phyloP scores from a whole-genome alignment of 2,888 invertebrate genomes.

The Dyspetes luteomarginatus region DNA sequence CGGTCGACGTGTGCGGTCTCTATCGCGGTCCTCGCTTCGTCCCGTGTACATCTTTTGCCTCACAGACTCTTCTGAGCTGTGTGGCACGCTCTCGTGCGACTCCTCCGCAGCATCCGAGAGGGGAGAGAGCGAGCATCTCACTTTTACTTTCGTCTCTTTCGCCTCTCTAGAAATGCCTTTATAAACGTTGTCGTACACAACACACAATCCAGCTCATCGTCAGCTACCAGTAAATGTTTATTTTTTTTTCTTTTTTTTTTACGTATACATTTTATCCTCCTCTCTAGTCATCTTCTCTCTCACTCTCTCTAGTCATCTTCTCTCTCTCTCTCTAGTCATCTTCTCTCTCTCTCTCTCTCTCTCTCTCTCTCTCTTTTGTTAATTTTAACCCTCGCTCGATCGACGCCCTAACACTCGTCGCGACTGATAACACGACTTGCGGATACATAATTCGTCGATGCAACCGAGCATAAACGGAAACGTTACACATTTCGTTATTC shows the following conservation, averaged over 20 bases:
- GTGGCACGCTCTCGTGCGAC: slow-evolving; percentile 47
- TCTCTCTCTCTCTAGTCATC: too few species aligned
- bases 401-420: background rate
- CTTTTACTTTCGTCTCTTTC: slow-evolving; percentile 47
- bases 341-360: slow-evolving; percentile 16
- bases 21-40: slow-evolving; percentile 51
- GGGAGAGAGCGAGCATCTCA: slow-evolving; percentile 20
- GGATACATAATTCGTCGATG: slow-evolving; percentile 64
- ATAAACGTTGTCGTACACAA: background rate
- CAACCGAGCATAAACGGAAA: slow-evolving; percentile 64
- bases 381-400: slow-evolving; percentile 21
- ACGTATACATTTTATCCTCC: background rate
- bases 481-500: slow-evolving; percentile 50
- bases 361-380: too few species aligned
- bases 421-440: slow-evolving; percentile 55
- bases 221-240: background rate
- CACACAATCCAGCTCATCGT: background rate
- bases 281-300: too few species aligned
- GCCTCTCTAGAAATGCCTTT: background rate
- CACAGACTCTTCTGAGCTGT: slow-evolving; percentile 23
- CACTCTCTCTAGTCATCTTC: too few species aligned
- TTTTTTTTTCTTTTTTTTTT: background rate
- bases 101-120: slow-evolving; percentile 43
- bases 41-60: slow-evolving; percentile 30
- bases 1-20: slow-evolving; percentile 63